Conservation (phyloP, 2,888 invertebrate species). For the Alloscopus bannaensis region DNA sequence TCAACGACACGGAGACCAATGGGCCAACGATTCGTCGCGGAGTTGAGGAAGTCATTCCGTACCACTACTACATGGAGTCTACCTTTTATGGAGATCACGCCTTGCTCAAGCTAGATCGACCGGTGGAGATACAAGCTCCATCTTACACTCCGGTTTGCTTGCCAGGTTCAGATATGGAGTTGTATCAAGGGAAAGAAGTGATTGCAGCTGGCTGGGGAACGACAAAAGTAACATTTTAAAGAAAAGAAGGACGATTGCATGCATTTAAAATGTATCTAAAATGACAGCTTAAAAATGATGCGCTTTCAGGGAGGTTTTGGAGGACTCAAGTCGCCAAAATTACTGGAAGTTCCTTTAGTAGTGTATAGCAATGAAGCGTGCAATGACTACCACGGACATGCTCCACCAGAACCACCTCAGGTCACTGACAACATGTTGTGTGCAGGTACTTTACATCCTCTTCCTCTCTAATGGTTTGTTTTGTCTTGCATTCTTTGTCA, state of each 20-base stretch:
- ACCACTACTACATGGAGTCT: constrained; percentile 70
- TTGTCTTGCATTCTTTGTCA: no score
- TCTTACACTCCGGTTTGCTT: constrained; percentile 69
- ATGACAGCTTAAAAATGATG: background rate
- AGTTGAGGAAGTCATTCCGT: constrained; percentile 69
- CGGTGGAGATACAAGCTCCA: constrained; percentile 66
- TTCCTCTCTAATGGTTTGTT: no score
- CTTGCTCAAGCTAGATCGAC: constrained; percentile 62
- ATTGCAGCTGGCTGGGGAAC: constrained; percentile 72
- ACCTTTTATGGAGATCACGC: constrained; percentile 72
- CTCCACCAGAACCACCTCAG: constrained; percentile 69
- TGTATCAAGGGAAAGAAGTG: constrained; percentile 68
- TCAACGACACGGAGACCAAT: constrained; percentile 66
- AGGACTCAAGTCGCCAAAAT: constrained; percentile 67
- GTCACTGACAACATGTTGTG: constrained; percentile 71
- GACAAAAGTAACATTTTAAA: constrained; percentile 18
- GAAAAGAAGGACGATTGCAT: background rate
- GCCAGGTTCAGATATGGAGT: constrained; percentile 44
- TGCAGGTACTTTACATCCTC: no score
- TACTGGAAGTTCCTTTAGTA: constrained; percentile 69
- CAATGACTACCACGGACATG: constrained; percentile 71
- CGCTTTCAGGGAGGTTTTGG: constrained; percentile 54
- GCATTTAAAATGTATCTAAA: background rate
- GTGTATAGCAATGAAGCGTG: constrained; percentile 69
- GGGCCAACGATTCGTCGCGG: constrained; percentile 61